These are phyloP conservation scores for Electrophaes corylata DNA, from an alignment of 2,888 invertebrate species.

Conservation along the genomic window DNA sequence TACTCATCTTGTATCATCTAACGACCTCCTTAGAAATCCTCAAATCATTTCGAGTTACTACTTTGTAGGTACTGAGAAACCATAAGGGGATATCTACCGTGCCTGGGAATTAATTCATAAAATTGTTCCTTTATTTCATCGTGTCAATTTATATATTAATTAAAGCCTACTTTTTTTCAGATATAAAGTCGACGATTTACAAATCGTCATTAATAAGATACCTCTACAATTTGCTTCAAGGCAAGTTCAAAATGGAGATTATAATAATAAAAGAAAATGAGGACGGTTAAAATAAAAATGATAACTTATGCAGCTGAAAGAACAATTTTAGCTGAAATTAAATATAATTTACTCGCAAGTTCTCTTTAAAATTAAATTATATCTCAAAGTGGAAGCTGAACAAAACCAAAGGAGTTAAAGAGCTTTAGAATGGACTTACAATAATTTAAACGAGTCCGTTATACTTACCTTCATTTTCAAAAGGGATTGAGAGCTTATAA, in stretches of 20 bases:
- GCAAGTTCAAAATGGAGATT: neutral
- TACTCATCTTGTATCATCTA: too few relatives aligned
- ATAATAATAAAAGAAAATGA: slow-evolving; percentile 5
- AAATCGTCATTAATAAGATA: neutral
- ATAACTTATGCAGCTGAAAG: slow-evolving; percentile 2
- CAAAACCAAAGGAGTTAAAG: slow-evolving; percentile 32
- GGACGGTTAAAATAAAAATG: slow-evolving; percentile 1
- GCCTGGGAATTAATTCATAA: too few relatives aligned
- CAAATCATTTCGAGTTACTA: too few relatives aligned
- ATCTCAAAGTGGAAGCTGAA: slow-evolving; percentile 24
- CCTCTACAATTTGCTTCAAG: neutral
- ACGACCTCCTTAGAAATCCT: too few relatives aligned
- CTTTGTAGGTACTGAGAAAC: too few relatives aligned
- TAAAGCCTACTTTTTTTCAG: too few relatives aligned
- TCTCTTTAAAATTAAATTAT: slow-evolving; percentile 33
- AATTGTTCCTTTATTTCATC: too few relatives aligned
- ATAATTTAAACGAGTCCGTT: slow-evolving; percentile 33
- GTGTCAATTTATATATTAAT: too few relatives aligned
- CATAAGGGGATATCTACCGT: too few relatives aligned
- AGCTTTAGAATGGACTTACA: slow-evolving; percentile 33
- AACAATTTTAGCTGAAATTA: slow-evolving; percentile 6
- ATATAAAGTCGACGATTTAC: too few relatives aligned
- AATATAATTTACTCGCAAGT: slow-evolving; percentile 15
- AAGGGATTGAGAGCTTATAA: slow-evolving; percentile 29
- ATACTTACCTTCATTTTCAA: slow-evolving; percentile 31